Evolutionary conservation across 92 coral and sea anemone species (phyloP).

Genomic region (Phenganax subtilis): DNA sequence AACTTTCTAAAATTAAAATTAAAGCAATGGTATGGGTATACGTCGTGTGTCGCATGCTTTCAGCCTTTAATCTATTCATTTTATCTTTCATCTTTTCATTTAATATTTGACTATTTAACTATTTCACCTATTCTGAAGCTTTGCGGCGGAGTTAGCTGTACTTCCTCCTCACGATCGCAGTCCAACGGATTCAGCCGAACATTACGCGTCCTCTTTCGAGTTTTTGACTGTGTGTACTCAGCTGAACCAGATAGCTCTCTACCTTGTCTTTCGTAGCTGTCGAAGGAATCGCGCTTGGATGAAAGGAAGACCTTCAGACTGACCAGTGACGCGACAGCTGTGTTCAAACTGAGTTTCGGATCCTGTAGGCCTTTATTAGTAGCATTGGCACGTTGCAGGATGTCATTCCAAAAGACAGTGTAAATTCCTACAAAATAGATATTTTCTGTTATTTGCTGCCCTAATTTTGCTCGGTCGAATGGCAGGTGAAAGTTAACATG

Average conservation of each 20-base stretch:
- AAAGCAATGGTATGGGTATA: no score
- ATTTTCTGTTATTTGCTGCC: background rate
- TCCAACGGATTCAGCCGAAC: background rate
- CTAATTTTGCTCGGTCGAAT: no score
- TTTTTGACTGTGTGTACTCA: background rate
- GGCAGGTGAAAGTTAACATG: no score
- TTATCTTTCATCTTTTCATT: background rate
- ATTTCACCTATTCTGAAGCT: background rate
- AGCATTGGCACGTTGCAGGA: background rate
- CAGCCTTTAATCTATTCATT: background rate
- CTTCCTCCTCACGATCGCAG: no score
- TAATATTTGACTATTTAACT: background rate
- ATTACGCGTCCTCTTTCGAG: background rate
- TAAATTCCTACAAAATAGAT: background rate
- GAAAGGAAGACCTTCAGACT: background rate
- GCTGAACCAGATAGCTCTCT: background rate
- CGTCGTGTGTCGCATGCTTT: no score
- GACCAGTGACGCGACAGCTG: background rate
- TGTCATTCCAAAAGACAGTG: background rate
- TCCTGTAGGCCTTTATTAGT: background rate
- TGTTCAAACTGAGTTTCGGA: background rate
- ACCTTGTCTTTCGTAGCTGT: background rate
- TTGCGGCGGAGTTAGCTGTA: background rate
- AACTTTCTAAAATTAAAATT: no score
- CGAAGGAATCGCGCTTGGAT: slow-evolving; percentile 1